A percentile compares a stretch with the other conserved stretches of the same genome.
Conservation (phyloP, 1,140 invertebrate species). For the Hylyphantes graminicola region DNA sequence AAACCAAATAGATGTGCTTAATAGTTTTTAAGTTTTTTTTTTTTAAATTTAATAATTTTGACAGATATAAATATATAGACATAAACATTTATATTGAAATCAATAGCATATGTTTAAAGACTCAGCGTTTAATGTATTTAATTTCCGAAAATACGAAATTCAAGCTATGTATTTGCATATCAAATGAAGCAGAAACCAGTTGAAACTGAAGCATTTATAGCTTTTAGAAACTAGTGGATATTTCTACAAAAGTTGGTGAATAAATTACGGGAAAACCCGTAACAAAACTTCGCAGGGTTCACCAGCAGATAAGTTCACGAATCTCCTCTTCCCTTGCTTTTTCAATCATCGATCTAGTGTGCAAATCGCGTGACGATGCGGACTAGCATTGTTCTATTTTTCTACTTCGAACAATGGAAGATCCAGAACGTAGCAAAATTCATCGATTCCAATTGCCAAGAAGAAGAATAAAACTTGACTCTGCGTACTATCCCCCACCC, state of each 20-base stretch:
- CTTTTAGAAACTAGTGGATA: background rate
- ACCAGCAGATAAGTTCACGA: slow-evolving; percentile 36
- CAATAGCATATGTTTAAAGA: no score
- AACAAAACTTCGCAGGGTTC: slow-evolving; percentile 35
- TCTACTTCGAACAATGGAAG: slow-evolving; percentile 29
- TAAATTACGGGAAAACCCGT: slow-evolving; percentile 16
- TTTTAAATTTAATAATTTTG: no score
- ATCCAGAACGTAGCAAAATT: slow-evolving; percentile 29
- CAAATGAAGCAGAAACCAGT: background rate
- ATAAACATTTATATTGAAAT: no score
- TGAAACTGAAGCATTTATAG: slow-evolving; percentile 37
- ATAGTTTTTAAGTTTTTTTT: no score
- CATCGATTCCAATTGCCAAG: slow-evolving; percentile 25
- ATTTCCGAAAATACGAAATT: no score
- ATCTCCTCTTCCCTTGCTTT: background rate
- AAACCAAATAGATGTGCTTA: no score
- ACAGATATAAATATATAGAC: no score
- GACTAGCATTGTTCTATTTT: slow-evolving; percentile 38
- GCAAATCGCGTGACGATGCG: slow-evolving; percentile 31
- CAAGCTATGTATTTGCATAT: no score
- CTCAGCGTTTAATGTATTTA: no score
- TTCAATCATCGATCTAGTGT: slow-evolving; percentile 41
- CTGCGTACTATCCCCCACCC: background rate
- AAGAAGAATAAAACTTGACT: slow-evolving; percentile 6
- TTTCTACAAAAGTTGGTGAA: background rate